These are phyloP conservation scores for Harpagus bidentatus DNA, from an alignment of 2,113 vertebrate genomes.

Conservation along the genomic window DNA sequence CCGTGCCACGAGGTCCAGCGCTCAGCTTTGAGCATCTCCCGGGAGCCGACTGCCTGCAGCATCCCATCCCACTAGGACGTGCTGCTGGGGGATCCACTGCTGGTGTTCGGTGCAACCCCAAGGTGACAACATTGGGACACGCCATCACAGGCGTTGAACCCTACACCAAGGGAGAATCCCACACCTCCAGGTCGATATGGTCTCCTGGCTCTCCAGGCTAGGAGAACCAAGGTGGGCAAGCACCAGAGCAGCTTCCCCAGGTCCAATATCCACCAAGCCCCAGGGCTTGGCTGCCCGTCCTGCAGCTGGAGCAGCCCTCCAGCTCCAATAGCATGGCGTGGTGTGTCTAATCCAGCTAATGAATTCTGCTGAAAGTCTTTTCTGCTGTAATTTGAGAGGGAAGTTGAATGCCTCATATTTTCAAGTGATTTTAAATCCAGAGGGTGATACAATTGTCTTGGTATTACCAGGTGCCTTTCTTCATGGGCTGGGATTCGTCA, in stretches of 20 bases:
- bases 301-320: neutral
- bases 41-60: neutral
- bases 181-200: neutral
- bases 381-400: neutral
- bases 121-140: rapidly evolving
- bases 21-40: neutral
- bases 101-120: neutral
- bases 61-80: neutral
- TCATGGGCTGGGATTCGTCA: neutral
- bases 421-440: neutral
- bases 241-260: neutral
- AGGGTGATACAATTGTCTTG: neutral
- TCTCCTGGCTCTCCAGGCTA: neutral
- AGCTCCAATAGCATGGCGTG: rapidly evolving
- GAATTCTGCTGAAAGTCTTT: neutral
- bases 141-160: rapidly evolving
- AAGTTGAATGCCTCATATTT: neutral
- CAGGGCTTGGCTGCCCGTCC: neutral
- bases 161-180: neutral
- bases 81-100: neutral
- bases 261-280: neutral
- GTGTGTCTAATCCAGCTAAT: neutral
- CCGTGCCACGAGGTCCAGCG: rapidly evolving
- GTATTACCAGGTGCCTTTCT: neutral
- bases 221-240: neutral